Base-by-base conservation (phyloP, 2,797 vertebrate genomes). In the Rhadinocentrus ornatus region DNA sequence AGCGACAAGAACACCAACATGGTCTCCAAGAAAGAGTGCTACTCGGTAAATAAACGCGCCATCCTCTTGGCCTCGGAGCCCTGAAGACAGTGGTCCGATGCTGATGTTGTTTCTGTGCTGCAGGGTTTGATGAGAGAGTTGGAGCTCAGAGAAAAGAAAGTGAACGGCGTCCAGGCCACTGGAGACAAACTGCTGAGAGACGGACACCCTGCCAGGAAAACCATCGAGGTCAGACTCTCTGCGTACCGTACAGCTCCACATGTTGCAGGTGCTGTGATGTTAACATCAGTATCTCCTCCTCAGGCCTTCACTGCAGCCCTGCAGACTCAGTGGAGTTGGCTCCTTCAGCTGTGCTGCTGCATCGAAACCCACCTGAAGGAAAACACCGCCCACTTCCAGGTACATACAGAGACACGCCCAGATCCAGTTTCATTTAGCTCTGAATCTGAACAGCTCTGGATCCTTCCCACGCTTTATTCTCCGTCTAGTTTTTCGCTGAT, bases 301-400 rank as follows among this genome's bases (percentile, higher is more conserved):
- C 13, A 90, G 97, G 94, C 97, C 0, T 99, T 98, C 91, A 96
- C 95, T 69, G 96, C 94, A 0, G 97, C 96, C 0, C 90, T 99
- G 78, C 97, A 97, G 94, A 98, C 97, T 0, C 97, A 99, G 92
- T 99, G 97, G 97, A 97, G 97, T 44, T 99, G 97, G 97, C 94
- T 96, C 86, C 94, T 99, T 0, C 97, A 99, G 93, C 87, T 99
- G 44, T 99, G 97, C 87, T 98, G 97, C 87, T 99, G 97, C 68
- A 92, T 97, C 0, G 97, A 99, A 86, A 93, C 95, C 0, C 97
- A 98, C 86, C 93, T 98, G 57, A 97, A 97, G 83, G 97, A 98
- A 88, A 99, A 98, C 88, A 93, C 94, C 0, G 93, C 95, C 69
- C 96, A 97, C 90, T 98, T 96, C 91, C 97, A 99, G 94, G 97